A percentile compares a stretch with the other conserved stretches of the same genome.
These are phyloP conservation scores for Whitmania pigra DNA, from an alignment of 1,140 invertebrate genomes.

Conservation along the genomic window DNA sequence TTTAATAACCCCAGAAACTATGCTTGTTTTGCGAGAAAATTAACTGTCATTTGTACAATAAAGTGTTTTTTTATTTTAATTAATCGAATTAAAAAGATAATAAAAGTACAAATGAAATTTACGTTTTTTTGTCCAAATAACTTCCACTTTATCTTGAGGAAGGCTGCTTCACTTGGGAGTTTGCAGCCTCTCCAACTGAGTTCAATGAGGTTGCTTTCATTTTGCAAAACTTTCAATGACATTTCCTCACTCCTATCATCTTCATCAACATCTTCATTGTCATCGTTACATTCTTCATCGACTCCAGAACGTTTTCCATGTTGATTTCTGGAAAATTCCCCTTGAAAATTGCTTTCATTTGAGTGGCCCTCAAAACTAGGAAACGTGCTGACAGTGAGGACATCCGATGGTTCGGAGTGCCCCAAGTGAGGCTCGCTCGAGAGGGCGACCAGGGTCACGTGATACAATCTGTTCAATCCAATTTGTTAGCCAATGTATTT, in stretches of 20 bases:
- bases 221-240: conserved; percentile 34
- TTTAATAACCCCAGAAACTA: no score
- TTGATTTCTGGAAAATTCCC: conserved; percentile 17
- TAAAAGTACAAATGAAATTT: conserved; percentile 24
- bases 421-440: conserved; percentile 32
- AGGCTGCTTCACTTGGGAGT: conserved; percentile 11
- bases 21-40: no score
- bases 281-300: conserved; percentile 14
- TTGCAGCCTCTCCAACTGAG: conserved; percentile 34
- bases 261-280: not conserved
- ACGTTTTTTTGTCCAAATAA: conserved; percentile 39
- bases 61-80: no score
- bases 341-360: not conserved
- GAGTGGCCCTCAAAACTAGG: conserved; percentile 12
- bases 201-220: conserved; percentile 36
- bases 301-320: conserved; percentile 22
- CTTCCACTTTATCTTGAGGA: conserved; percentile 31
- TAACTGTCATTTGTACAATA: no score
- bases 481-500: no score
- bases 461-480: conserved; percentile 34
- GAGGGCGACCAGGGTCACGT: conserved; percentile 37
- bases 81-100: not conserved
- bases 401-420: conserved; percentile 38
- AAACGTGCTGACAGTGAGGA: conserved; percentile 33
- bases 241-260: conserved; percentile 23